Base-by-base conservation (phyloP, 2,113 vertebrate species). In the Siniperca chuatsi region DNA sequence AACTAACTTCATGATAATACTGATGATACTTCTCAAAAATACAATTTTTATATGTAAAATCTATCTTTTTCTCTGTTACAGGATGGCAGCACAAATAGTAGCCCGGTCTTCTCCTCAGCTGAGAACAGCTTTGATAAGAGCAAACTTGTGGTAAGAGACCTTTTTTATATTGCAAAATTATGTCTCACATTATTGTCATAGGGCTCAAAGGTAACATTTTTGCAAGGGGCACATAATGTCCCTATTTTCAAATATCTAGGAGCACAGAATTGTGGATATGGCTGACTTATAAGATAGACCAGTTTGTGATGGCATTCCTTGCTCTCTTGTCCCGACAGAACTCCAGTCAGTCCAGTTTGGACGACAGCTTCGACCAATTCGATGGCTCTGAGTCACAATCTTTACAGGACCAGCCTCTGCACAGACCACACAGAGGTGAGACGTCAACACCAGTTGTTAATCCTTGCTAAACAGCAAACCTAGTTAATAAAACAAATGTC, bases 331-430 rank as follows among this genome's bases (percentile, higher is more conserved):
- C 40, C 12, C 55, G 21, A 15, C 90, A 97, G 97, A 93, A 90
- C 84, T 96, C 90, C 0, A 97, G 96, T 69, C 96, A 94, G 73
- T 95, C 92, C 0, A 96, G 96, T 89, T 78, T 93, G 29, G 95
- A 96, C 0, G 95, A 95, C 58, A 88, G 93, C 83, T 94, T 87
- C 1, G 94, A 95, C 73, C 92, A 79, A 1, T 81, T 33, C 0
- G 94, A 96, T 42, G 84, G 83, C 0, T 80, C 92, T 0, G 92
- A 92, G 58, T 72, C 83, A 0, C 72, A 40, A 0, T 75, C 90
- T 13, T 78, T 87, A 18, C 89, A 85, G 40, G 89, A 92, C 2
- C 54, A 87, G 40, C 75, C 89, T 55, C 33, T 78, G 67, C 70
- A 78, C 18, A 87, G 48, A 83, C 67, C 83, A 11, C 74, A 81